Conservation (phyloP, 2,888 invertebrate species). For the Limnephilus marmoratus region DNA sequence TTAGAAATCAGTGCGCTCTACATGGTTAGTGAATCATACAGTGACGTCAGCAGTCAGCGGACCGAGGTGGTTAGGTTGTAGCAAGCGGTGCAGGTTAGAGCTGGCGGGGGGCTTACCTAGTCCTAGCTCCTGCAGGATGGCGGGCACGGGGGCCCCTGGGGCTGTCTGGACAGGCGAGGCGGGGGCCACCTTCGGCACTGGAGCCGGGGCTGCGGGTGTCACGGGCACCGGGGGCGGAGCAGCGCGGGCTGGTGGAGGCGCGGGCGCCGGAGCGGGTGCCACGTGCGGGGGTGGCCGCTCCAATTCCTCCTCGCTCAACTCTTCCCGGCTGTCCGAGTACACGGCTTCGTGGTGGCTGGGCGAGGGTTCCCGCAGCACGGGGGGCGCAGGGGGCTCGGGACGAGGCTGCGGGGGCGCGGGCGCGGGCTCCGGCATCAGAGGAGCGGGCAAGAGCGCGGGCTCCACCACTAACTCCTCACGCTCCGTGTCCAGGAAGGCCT, state of each 20-base stretch:
- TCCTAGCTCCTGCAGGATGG: slow-evolving; percentile 43
- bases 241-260: slow-evolving; percentile 67
- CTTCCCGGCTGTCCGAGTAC: slow-evolving; percentile 63
- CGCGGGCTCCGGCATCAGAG: slow-evolving; percentile 66
- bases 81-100: background rate
- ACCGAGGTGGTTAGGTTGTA: background rate
- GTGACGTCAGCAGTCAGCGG: slow-evolving; percentile 9
- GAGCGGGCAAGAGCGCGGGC: slow-evolving; percentile 68
- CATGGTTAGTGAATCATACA: slow-evolving; percentile 15
- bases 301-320: slow-evolving; percentile 62
- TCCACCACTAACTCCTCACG: slow-evolving; percentile 73
- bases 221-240: slow-evolving; percentile 65
- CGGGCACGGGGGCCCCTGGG: background rate
- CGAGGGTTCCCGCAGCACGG: slow-evolving; percentile 64
- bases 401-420: slow-evolving; percentile 69
- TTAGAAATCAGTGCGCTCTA: background rate
- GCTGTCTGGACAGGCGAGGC: slow-evolving; percentile 40
- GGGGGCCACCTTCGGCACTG: slow-evolving; percentile 65
- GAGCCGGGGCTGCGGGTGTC: slow-evolving; percentile 18
- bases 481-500: slow-evolving; percentile 75
- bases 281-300: slow-evolving; percentile 58
- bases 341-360: slow-evolving; percentile 49
- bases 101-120: slow-evolving; percentile 41
- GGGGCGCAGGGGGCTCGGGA: slow-evolving; percentile 68
- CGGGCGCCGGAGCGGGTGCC: slow-evolving; percentile 64